A percentile compares a stretch with the other conserved stretches of the same genome.
These are phyloP conservation scores for Laticauda laticaudata DNA, from an alignment of 2,113 vertebrate species.

Conservation along the genomic window DNA sequence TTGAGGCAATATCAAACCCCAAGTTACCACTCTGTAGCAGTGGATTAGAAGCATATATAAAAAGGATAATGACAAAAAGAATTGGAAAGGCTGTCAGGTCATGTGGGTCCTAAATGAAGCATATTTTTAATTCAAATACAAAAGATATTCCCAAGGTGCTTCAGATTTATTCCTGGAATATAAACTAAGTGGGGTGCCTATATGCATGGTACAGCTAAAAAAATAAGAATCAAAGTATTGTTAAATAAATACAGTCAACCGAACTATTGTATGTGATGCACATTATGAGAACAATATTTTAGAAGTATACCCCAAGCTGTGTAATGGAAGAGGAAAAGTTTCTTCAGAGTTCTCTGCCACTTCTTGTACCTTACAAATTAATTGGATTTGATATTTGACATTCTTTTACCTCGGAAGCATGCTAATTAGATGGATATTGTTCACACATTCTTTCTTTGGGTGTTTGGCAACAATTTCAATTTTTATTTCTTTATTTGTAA, in stretches of 20 bases:
- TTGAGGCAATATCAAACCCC: constrained; percentile 43
- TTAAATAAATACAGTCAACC: not conserved
- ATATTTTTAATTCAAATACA: constrained; percentile 48
- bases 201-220: not conserved
- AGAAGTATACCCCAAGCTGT: not conserved
- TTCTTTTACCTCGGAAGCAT: not conserved
- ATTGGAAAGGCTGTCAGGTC: constrained; percentile 30
- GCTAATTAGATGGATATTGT: not conserved
- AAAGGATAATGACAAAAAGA: constrained; percentile 49
- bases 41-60: constrained; percentile 39
- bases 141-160: constrained; percentile 21
- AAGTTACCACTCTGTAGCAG: constrained; percentile 20
- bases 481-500: not conserved
- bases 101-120: constrained; percentile 44
- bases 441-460: not conserved
- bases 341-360: not conserved
- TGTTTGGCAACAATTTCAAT: fast-evolving
- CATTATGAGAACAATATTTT: not conserved
- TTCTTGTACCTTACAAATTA: not conserved
- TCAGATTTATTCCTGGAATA: constrained; percentile 41
- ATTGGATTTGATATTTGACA: not conserved
- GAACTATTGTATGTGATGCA: not conserved
- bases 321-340: not conserved
- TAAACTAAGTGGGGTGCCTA: not conserved
- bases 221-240: not conserved